Conservation (phyloP, 1,140 invertebrate species). For the Galleria mellonella region DNA sequence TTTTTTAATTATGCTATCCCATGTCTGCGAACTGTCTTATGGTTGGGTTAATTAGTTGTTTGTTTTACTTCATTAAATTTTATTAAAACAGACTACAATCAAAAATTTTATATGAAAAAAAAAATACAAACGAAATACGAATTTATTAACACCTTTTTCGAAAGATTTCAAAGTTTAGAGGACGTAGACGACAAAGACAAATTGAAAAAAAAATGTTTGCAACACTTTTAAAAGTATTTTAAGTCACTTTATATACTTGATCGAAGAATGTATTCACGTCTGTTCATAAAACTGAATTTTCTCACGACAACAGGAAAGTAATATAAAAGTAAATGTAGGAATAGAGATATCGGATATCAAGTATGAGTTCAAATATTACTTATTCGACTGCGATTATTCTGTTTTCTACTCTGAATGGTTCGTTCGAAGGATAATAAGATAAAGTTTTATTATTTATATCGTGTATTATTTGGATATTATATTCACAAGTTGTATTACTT, state of each 20-base stretch:
- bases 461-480: background rate
- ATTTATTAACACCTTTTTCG: no score
- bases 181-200: no score
- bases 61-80: no score
- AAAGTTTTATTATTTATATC: conserved; percentile 16
- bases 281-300: conserved; percentile 16
- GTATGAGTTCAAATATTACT: conserved; percentile 24
- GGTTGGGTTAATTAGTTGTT: no score
- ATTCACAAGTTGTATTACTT: background rate
- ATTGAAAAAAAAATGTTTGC: no score
- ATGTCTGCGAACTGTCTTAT: no score
- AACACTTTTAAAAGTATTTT: no score
- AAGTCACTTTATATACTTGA: background rate
- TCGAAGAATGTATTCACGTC: conserved; percentile 1
- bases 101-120: no score
- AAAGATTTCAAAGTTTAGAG: no score
- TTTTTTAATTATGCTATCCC: no score
- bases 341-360: conserved; percentile 18
- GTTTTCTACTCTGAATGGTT: conserved; percentile 19
- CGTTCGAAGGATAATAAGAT: conserved; percentile 11
- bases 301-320: conserved; percentile 23
- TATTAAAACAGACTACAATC: no score
- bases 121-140: no score
- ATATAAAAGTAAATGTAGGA: conserved; percentile 18
- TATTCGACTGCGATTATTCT: conserved; percentile 22